phyloP scores from a whole-genome alignment of 1,140 invertebrate species.

The Akabosia matsudoensis region DNA sequence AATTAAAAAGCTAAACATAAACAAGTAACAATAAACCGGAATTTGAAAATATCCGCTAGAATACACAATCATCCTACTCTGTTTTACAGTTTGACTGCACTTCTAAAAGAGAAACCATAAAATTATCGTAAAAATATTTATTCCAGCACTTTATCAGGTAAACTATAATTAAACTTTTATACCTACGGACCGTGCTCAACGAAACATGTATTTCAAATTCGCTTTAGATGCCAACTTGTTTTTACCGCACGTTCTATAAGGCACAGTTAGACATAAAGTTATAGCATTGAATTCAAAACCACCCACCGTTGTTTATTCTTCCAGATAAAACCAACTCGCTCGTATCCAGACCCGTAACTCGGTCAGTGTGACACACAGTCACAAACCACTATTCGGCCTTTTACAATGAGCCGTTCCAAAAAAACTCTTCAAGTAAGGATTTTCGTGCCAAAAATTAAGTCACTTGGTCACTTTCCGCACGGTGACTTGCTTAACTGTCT shows the following conservation, averaged over 20 bases:
- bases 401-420: not conserved
- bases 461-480: not conserved
- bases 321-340: not conserved
- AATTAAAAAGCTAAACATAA: not conserved
- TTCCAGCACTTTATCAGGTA: too few relatives aligned
- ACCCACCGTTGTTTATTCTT: not conserved
- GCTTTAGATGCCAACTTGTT: too few relatives aligned
- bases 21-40: not conserved
- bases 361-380: not conserved
- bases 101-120: too few relatives aligned
- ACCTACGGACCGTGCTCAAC: too few relatives aligned
- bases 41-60: not conserved
- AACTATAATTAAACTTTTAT: too few relatives aligned
- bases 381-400: not conserved
- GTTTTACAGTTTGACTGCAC: not conserved
- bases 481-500: not conserved
- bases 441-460: too few relatives aligned
- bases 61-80: not conserved
- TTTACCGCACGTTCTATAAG: too few relatives aligned
- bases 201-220: too few relatives aligned
- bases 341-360: slow-evolving; percentile 7
- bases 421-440: too few relatives aligned
- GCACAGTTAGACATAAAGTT: too few relatives aligned
- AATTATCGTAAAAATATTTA: too few relatives aligned
- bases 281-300: not conserved